Evolutionary conservation across 2,888 invertebrate genomes (phyloP), one percentile per base, ranked within the genome.

Genomic region (Lasioglossum malachurum): DNA sequence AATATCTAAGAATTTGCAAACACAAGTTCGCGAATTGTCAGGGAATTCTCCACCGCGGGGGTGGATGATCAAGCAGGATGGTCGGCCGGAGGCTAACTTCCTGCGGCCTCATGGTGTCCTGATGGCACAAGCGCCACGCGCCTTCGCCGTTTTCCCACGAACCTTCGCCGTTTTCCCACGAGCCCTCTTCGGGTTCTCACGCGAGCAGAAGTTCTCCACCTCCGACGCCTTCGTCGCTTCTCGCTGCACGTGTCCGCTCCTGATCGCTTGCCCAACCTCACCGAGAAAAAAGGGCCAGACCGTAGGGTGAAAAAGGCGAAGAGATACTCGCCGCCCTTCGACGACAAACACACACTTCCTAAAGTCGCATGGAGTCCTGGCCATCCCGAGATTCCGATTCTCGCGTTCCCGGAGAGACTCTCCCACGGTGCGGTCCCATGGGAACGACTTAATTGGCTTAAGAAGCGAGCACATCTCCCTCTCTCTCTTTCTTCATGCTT

Each of bases 391-490:
- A 91, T 92, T 92, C 92, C 89, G 91, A 91, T 94, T 94, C 93
- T 93, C 92, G 91, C 92, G 91, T 93, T 93, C 93, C 90, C 89
- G 84, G 88, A 89, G 89, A 84, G 92, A 93, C 90, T 93, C 94
- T 94, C 94, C 94, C 94, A 95, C 94, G 94, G 93, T 94, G 85
- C 84, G 89, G 91, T 94, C 93, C 94, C 94, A 94, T 95, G 95
- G 94, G 95, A 95, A 95, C 92, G 90, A 88, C 92, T 93, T 93
- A 92, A 94, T 94, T 93, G 93, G 93, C 93, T 87, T 91, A 91
- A 84, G 92, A 90, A 87, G 69, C 80, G 78, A 84, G 69, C 53
- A 14, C 57, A 23, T 57, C 12, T n/a, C 57, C 27, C 77, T 73
- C 83, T 49, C 53, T 23, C 10, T 27, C 60, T n/a, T 27, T 79